Percentiles rank a stretch among this genome's conserved stretches.
These are phyloP conservation scores for Tetraneura akinire DNA, from an alignment of 1,140 invertebrate genomes.

Conservation along the genomic window DNA sequence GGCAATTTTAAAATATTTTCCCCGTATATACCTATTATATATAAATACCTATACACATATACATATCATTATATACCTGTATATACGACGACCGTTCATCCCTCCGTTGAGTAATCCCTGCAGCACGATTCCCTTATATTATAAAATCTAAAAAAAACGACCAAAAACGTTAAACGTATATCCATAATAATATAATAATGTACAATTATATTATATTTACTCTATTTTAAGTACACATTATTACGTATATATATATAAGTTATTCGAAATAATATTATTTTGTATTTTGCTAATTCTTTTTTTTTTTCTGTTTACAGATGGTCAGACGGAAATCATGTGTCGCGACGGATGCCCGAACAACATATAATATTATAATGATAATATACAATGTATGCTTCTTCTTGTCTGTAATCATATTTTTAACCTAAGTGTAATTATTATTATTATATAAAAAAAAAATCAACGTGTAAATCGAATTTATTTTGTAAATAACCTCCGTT, in stretches of 20 bases:
- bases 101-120: not conserved
- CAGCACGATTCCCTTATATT: not conserved
- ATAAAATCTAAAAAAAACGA: too few species aligned
- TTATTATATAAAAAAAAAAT: not conserved
- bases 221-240: too few species aligned
- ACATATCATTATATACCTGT: too few species aligned
- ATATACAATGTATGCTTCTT: constrained; percentile 35
- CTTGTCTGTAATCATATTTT: constrained; percentile 38
- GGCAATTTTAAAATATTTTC: constrained; percentile 49
- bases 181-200: too few species aligned
- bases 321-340: not conserved
- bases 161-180: too few species aligned
- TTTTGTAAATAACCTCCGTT: constrained; percentile 46
- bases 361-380: too few species aligned
- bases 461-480: constrained; percentile 45
- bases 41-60: too few species aligned
- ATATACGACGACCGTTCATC: not conserved
- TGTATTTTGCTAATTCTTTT: not conserved
- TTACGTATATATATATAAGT: too few species aligned
- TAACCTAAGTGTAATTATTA: constrained; percentile 7
- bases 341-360: not conserved
- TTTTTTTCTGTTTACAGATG: constrained; percentile 19
- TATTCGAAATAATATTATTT: too few species aligned
- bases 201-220: too few species aligned
- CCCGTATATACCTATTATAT: not conserved